Conservation (phyloP, 1,140 invertebrate genomes). For the Tyrophagus putrescentiae region DNA sequence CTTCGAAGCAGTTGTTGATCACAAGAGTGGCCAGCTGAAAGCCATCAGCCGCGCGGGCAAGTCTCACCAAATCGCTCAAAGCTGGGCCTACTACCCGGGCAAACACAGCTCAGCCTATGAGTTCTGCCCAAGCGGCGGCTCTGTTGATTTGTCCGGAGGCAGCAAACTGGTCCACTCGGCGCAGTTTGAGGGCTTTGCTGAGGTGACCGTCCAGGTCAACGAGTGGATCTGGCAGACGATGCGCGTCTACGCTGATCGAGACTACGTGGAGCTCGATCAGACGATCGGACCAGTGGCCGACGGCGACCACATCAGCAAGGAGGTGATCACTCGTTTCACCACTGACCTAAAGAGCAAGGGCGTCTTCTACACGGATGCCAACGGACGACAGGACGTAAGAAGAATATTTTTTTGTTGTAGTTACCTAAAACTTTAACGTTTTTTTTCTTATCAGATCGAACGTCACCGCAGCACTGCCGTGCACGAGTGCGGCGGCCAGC, state of each 20-base stretch:
- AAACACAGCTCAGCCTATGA: neutral
- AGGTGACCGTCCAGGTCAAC: constrained; percentile 58
- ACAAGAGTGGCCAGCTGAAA: constrained; percentile 19
- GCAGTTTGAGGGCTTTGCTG: constrained; percentile 37
- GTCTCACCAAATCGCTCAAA: neutral
- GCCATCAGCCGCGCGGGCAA: constrained; percentile 26
- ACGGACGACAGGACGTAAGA: constrained; percentile 43
- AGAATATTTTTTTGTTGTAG: constrained; percentile 34
- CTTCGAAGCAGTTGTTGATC: constrained; percentile 20
- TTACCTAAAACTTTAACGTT: neutral
- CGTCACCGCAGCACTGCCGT: neutral
- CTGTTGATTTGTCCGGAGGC: neutral
- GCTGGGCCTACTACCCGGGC: neutral
- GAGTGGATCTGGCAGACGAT: constrained; percentile 68
- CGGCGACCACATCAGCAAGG: constrained; percentile 35
- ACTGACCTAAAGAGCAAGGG: constrained; percentile 31
- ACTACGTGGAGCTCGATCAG: constrained; percentile 72
- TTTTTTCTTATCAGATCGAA: constrained; percentile 11
- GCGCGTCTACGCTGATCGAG: constrained; percentile 49
- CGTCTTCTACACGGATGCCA: constrained; percentile 43
- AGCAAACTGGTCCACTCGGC: neutral
- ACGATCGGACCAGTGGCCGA: constrained; percentile 79
- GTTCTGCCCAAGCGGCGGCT: neutral
- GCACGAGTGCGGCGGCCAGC: neutral
- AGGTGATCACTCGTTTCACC: constrained; percentile 38